These are phyloP conservation scores for Drosophila dives DNA, from an alignment of 2,888 invertebrate species.

Conservation along the genomic window DNA sequence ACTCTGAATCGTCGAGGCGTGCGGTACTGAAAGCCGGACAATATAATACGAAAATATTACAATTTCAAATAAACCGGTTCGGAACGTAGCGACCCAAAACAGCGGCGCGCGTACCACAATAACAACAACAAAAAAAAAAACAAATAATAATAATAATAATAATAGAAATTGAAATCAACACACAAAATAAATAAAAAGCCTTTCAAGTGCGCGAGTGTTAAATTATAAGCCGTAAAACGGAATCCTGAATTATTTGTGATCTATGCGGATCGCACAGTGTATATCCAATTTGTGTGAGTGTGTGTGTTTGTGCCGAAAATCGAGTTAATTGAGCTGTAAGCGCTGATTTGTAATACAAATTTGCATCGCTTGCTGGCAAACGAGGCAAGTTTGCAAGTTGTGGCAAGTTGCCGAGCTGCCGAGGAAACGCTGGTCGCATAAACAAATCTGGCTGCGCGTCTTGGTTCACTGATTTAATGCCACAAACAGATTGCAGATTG, in stretches of 20 bases:
- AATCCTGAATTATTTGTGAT: constrained; percentile 16
- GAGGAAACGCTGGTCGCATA: constrained; percentile 51
- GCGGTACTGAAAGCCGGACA: constrained; percentile 64
- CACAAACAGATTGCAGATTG: constrained; percentile 80
- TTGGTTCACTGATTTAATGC: constrained; percentile 81
- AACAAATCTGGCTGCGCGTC: constrained; percentile 78
- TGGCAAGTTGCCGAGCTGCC: constrained; percentile 6
- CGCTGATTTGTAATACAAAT: constrained; percentile 72
- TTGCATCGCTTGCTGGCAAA: constrained; percentile 61
- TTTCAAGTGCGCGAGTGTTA: constrained; percentile 22
- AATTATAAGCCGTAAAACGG: constrained; percentile 1
- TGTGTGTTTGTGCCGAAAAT: constrained; percentile 23
- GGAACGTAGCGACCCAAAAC: constrained; percentile 37
- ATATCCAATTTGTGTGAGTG: constrained; percentile 2
- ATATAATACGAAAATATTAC: constrained; percentile 32
- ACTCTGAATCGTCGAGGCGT: constrained; percentile 65
- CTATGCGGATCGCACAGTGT: constrained; percentile 15
- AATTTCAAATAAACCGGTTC: constrained; percentile 37
- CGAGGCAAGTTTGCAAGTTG: constrained; percentile 14
- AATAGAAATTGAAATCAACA: constrained; percentile 3
- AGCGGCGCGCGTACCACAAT: constrained; percentile 33
- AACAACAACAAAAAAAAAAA: constrained; percentile 12
- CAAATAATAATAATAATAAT: constrained; percentile 19
- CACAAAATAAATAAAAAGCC: constrained; percentile 8
- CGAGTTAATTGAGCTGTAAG: constrained; percentile 75